Evolutionary conservation across 1,140 invertebrate genomes (phyloP), one percentile per base, ranked within the genome.

Genomic region (Aleiodes sp.): DNA sequence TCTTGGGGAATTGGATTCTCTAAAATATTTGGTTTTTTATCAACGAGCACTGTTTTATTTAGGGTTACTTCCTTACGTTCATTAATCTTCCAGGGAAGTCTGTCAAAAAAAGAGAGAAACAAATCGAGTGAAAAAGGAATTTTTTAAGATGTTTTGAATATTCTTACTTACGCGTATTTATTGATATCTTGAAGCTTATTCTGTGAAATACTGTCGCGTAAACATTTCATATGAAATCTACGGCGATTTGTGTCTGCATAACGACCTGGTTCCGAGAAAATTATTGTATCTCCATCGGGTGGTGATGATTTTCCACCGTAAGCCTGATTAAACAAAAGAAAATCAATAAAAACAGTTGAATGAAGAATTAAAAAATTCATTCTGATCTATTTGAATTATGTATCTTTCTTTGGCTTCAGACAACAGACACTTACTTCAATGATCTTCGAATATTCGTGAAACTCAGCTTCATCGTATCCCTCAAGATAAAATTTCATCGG

Each of bases 111-210:
- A 4, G 39, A 16, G 14, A 39, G 19, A 16, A n/a, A 7, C 2
- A 16, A 43, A 14, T 43, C n/a, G 39, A 43, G 2, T 2, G 14
- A 9, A 1, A 39, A 39, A 2, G 8, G 35, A 39, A 12, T 39
- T 2, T 1, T 8, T 9, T 9, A 24, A 3, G 12, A 8, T 52
- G 46, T 24, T 52, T 24, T 21, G 46, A 43, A 14, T n/a, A 43
- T 46, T n/a, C n/a, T n/a, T n/a, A 46, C 46, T 52, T 19, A 52
- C 46, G 46, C 19, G 26, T 52, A 52, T 52, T 52, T 24, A 52
- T 52, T 52, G 21, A 52, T 52, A 52, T 52, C 46, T 9, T 52
- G 46, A 0, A 52, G 21, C 9, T 52, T 52, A 19, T 52, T 52
- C 19, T 52, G 19, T 9, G 26, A 16, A 1, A 52, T 52, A 52